Conservation (phyloP, 2,797 vertebrate species). For the Spinus pinus region DNA sequence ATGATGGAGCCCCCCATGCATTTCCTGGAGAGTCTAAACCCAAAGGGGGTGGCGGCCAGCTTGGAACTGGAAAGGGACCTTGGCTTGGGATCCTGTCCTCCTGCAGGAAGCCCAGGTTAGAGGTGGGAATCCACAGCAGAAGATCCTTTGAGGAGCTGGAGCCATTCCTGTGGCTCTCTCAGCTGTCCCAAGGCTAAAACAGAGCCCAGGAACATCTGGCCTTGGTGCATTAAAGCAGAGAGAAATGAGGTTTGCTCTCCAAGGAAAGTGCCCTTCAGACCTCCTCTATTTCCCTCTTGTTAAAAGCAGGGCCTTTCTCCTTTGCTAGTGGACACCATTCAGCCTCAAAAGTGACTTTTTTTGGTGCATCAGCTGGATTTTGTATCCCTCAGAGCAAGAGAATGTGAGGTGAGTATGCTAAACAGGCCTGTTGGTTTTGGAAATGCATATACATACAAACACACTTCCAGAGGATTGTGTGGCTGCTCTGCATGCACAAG, state of each 20-base stretch:
- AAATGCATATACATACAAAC: background rate
- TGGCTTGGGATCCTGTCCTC: fast-evolving
- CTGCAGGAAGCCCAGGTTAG: background rate
- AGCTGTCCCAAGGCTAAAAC: background rate
- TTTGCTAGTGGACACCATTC: background rate
- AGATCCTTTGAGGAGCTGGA: background rate
- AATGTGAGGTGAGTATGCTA: background rate
- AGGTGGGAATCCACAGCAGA: background rate
- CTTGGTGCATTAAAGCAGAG: background rate
- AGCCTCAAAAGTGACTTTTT: background rate
- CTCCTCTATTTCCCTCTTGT: background rate
- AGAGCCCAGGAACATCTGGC: background rate
- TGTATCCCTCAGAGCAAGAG: background rate
- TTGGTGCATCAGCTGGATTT: background rate
- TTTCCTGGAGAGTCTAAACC: background rate
- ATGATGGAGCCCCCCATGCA: fast-evolving
- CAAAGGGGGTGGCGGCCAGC: fast-evolving
- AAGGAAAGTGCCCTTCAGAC: background rate
- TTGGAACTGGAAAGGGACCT: background rate
- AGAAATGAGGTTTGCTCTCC: background rate
- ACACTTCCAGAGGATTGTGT: background rate
- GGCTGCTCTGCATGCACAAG: background rate
- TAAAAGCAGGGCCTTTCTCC: background rate
- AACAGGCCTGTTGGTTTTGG: background rate
- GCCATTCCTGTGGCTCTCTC: background rate